phyloP scores from a whole-genome alignment of 2,888 invertebrate genomes.

The Eristalinus aeneus region DNA sequence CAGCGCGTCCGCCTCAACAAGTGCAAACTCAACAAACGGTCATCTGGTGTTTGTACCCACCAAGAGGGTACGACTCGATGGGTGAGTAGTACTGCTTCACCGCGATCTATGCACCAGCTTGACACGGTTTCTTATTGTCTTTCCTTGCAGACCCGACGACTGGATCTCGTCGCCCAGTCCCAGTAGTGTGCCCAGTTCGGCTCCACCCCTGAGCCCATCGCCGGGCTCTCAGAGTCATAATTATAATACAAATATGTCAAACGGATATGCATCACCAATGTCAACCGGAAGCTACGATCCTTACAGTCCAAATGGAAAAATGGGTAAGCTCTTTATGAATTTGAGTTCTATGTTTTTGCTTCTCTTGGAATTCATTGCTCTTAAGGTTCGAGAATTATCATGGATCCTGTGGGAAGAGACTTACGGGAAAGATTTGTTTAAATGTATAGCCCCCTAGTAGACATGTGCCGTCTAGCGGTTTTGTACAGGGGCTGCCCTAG shows the following conservation, averaged over 20 bases:
- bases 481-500: too few species aligned
- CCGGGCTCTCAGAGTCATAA: slow-evolving; percentile 83
- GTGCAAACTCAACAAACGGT: slow-evolving; percentile 79
- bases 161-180: slow-evolving; percentile 86
- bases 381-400: too few species aligned
- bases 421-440: too few species aligned
- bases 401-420: too few species aligned
- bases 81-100: slow-evolving; percentile 74
- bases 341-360: too few species aligned
- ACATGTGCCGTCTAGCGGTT: too few species aligned
- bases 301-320: slow-evolving; percentile 93
- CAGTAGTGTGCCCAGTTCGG: slow-evolving; percentile 82
- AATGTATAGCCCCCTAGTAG: too few species aligned
- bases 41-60: slow-evolving; percentile 79
- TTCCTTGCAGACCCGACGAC: slow-evolving; percentile 81
- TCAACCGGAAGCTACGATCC: slow-evolving; percentile 94
- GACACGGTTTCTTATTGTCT: neutral
- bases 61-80: slow-evolving; percentile 82
- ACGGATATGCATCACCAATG: slow-evolving; percentile 92
- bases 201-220: slow-evolving; percentile 86
- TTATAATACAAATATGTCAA: slow-evolving; percentile 81
- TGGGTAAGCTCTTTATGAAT: slow-evolving; percentile 85
- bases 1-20: slow-evolving; percentile 72
- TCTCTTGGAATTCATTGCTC: too few species aligned
- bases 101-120: neutral